phyloP scores from a whole-genome alignment of 1,140 invertebrate genomes.

The Drosophila arizonae region DNA sequence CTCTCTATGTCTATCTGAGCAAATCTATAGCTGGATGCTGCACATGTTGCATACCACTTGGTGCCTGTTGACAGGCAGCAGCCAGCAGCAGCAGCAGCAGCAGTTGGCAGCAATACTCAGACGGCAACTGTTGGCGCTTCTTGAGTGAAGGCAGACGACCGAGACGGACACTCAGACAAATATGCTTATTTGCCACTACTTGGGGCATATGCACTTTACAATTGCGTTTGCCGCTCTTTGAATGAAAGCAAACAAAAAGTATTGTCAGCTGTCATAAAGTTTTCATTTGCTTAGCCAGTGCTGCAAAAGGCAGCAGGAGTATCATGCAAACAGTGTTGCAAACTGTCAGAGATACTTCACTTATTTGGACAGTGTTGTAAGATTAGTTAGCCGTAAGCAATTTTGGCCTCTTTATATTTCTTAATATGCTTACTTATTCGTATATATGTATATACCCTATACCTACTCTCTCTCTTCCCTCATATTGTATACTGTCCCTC shows the following conservation, averaged over 20 bases:
- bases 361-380: too few relatives aligned
- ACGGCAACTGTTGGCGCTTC: constrained; percentile 70
- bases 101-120: constrained; percentile 47
- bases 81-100: constrained; percentile 38
- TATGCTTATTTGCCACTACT: constrained; percentile 25
- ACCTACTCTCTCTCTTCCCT: not conserved
- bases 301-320: not conserved
- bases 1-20: constrained; percentile 1
- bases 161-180: constrained; percentile 42
- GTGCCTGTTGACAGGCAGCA: constrained; percentile 65
- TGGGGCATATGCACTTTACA: constrained; percentile 2
- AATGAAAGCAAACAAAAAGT: not conserved
- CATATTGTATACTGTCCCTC: too few relatives aligned
- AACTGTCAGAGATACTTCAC: not conserved
- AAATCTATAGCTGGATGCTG: constrained; percentile 24
- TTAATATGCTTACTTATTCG: not conserved
- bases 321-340: not conserved
- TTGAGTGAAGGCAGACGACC: constrained; percentile 57
- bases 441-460: not conserved
- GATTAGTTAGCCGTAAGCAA: too few relatives aligned
- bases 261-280: not conserved
- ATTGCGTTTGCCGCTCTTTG: constrained; percentile 3
- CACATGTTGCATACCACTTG: constrained; percentile 74
- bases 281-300: not conserved
- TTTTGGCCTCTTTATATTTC: too few relatives aligned